Conservation (phyloP, 1,140 invertebrate species). For the Ceratitis capitata region DNA sequence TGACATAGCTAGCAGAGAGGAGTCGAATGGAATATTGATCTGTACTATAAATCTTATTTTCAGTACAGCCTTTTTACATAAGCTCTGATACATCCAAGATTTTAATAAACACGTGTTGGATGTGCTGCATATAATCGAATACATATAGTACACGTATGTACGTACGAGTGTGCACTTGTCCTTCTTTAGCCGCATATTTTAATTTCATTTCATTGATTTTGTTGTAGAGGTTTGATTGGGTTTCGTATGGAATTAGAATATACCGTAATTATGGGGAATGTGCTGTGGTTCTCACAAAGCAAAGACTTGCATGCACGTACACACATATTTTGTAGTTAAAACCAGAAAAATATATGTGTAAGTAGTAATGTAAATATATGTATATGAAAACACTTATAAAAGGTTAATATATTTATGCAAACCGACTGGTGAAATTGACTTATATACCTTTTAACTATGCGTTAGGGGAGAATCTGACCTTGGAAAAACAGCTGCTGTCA, state of each 20-base stretch:
- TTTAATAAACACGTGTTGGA: too few species aligned
- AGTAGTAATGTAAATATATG: not conserved
- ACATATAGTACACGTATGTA: not conserved
- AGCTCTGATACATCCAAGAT: too few species aligned
- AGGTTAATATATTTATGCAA: not conserved
- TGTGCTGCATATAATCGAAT: not conserved
- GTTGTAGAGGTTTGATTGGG: not conserved
- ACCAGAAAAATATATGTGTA: not conserved
- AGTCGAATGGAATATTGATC: too few species aligned
- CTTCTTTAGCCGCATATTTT: not conserved
- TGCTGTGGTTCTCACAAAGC: not conserved
- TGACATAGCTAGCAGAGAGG: too few species aligned
- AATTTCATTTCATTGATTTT: conserved; percentile 18
- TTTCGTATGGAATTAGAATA: not conserved
- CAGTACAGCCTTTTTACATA: too few species aligned
- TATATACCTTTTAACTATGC: not conserved
- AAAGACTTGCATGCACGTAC: not conserved
- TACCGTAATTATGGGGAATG: not conserved
- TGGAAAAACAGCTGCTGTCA: not conserved
- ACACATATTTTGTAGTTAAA: not conserved
- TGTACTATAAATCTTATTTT: too few species aligned
- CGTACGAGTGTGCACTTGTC: not conserved
- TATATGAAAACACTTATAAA: not conserved
- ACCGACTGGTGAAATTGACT: not conserved
- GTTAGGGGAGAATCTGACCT: not conserved